These are phyloP conservation scores for Scolopax mira DNA, from an alignment of 2,113 vertebrate genomes.

Conservation along the genomic window DNA sequence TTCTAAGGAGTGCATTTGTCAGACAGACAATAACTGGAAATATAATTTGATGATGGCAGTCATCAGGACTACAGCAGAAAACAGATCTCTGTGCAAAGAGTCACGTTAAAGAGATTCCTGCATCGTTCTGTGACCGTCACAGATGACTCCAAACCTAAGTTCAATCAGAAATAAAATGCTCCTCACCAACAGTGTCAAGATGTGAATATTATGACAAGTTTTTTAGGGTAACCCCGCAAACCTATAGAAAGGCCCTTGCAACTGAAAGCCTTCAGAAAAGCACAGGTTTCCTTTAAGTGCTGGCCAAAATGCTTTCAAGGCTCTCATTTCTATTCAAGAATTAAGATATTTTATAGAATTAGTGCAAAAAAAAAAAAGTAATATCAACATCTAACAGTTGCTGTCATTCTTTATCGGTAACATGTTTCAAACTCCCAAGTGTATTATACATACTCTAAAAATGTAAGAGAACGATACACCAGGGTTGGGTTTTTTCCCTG, in stretches of 20 bases:
- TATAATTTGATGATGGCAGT: background rate
- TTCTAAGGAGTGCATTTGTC: background rate
- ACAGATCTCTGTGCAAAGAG: background rate
- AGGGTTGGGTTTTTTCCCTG: background rate
- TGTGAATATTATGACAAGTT: background rate
- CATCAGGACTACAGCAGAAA: background rate
- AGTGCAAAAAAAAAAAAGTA: background rate
- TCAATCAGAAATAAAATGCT: background rate
- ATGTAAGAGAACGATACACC: accelerated
- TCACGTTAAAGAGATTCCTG: background rate
- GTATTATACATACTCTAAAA: background rate
- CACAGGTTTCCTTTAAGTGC: background rate
- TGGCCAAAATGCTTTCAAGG: background rate
- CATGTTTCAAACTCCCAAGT: accelerated
- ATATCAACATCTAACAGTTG: background rate
- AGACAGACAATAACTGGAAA: background rate
- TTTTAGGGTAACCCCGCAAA: background rate
- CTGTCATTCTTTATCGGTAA: background rate
- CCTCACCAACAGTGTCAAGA: background rate
- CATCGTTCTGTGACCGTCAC: background rate
- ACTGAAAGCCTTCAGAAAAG: background rate
- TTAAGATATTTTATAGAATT: background rate
- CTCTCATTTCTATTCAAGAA: background rate
- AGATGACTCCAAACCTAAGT: background rate
- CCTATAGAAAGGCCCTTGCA: background rate